phyloP scores from a whole-genome alignment of 2,113 vertebrate genomes.

The Apteryx owenii region DNA sequence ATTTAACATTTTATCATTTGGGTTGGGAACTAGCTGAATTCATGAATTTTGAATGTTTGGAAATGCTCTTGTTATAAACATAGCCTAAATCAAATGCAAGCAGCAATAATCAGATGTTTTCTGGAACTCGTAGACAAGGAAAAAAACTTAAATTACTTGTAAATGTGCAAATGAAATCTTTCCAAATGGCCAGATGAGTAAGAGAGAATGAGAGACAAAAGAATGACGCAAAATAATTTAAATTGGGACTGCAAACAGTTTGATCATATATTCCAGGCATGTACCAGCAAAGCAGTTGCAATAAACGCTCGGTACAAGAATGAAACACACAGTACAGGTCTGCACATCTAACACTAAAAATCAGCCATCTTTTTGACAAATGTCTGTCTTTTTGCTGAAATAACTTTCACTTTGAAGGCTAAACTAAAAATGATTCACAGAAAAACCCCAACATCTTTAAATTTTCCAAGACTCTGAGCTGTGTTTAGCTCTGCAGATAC shows the following conservation, averaged over 20 bases:
- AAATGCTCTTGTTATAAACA: slow-evolving; percentile 8
- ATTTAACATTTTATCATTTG: slow-evolving; percentile 51
- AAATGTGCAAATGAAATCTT: slow-evolving; percentile 45
- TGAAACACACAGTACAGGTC: not conserved
- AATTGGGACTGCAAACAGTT: not conserved
- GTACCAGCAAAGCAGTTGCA: slow-evolving; percentile 11
- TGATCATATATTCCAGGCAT: slow-evolving; percentile 60
- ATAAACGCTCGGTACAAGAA: not conserved
- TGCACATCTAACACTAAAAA: not conserved
- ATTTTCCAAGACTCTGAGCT: not conserved
- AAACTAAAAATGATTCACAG: not conserved
- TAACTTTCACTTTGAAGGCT: slow-evolving; percentile 1
- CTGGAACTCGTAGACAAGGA: not conserved
- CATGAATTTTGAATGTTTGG: slow-evolving; percentile 59
- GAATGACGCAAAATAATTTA: not conserved
- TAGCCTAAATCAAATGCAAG: slow-evolving; percentile 35
- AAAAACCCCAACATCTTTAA: not conserved
- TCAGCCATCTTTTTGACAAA: not conserved
- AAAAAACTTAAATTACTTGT: not conserved
- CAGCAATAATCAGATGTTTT: slow-evolving; percentile 17
- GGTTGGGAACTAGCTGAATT: slow-evolving; percentile 14
- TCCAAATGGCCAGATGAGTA: slow-evolving; percentile 33
- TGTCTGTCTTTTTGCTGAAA: not conserved
- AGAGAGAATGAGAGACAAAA: not conserved
- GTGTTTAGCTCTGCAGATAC: slow-evolving; percentile 21